Evolutionary conservation across 2,113 vertebrate genomes (phyloP), one percentile per base, ranked within the genome.

Genomic region (Oreochromis niloticus): DNA sequence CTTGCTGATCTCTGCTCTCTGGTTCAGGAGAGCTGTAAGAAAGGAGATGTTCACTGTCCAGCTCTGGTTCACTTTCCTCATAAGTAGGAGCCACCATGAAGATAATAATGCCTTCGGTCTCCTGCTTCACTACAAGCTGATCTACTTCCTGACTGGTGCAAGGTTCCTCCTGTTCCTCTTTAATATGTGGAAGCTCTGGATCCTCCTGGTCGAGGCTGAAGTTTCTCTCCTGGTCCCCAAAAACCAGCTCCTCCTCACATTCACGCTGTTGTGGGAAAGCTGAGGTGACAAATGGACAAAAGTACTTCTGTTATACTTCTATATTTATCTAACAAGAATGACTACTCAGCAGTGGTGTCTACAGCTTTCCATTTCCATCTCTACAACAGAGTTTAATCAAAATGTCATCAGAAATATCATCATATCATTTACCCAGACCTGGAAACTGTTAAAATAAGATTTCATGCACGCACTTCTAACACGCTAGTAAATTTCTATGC

Each of bases 321-420:
- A 27, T 27, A 27, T 27, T 27, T 27, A 27, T 27, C 24, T 27
- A 27, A 66, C 32, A 61, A 66, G 34, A 66, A 39, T 27, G 66
- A 43, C 7, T 71, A 24, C 7, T 43, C 1, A 0, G 39, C 19
- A n/a, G 19, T 41, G 63, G 2, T 0, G 0, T 68, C 34, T 39
- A 7, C 63, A 39, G 63, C 0, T 68, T 34, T 68, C 11, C 63
- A 68, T 68, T n/a, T 68, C 63, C 19, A 13, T 13, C 3, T 68
- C 0, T 39, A 4, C 63, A 1, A n/a, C 34, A 68, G 19, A 41
- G 34, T 22, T 68, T 22, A 39, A 3, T 68, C 6, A 66, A 36
- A 63, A 63, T 3, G 0, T 61, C 57, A 61, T 34, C 30, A 17
- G 3, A 6, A 61, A 61, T 61, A 61, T 63, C 6, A 36, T 19